Base-by-base conservation (phyloP, 1,140 invertebrate genomes). In the Stenopsyche tienmushanensis region DNA sequence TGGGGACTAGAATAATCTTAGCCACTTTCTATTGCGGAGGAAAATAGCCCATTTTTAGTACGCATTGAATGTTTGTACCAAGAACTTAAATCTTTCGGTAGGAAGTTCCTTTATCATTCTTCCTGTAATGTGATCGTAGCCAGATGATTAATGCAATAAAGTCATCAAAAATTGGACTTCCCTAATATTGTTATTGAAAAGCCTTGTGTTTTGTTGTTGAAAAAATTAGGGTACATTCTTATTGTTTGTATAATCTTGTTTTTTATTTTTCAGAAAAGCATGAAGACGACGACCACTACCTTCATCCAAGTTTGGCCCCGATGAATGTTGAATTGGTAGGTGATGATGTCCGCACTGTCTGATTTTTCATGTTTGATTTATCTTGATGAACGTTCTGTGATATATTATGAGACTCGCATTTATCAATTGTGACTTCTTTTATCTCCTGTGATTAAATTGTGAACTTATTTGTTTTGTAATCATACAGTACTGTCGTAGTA, bases 261-360 rank as follows among this genome's bases (percentile, higher is more conserved):
- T 20, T 50, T 50, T 47, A 47, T n/a, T 66, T 70, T 15, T n/a
- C 67, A 80, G 77, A 79, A 73, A 70, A 82, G 71, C 79, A 80
- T 29, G 78, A 82, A 58, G 84, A 85, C 71, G 81, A 84, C 67
- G 85, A 86, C 50, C 84, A 90, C 70, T 94, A 94, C 75, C 82
- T 94, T 2, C 92, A 94, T 81, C 91, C 91, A 17, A 91, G 88
- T 75, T 81, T 93, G 50, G 74, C 66, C 29, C 64, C 76, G 41
- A 79, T 80, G 72, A 52, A 63, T 41, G 77, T 83, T 58, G 82
- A 85, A 82, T 77, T 82, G 78, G 85, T 86, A 84, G 71, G 83
- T 84, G 72, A 62, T 62, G 47, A 63, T 25, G 44, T 20, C 44
- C 47, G 60, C 21, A 23, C 47, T 42, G 45, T 63, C 24, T 62